phyloP scores from a whole-genome alignment of 2,113 vertebrate species.

The Lates calcarifer region DNA sequence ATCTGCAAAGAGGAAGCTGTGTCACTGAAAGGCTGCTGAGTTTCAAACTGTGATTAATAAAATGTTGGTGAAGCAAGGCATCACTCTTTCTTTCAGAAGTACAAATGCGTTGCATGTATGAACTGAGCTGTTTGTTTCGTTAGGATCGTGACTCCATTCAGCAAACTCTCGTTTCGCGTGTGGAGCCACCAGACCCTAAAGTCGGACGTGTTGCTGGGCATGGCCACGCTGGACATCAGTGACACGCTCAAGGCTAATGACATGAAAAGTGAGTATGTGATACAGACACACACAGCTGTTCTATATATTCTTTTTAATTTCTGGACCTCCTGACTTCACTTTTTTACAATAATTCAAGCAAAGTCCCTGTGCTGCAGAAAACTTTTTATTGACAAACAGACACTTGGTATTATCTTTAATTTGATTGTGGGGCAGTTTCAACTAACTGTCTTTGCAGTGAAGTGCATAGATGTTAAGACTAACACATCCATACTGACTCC shows the following conservation, averaged over 20 bases:
- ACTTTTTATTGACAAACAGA: no score
- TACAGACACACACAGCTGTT: background rate
- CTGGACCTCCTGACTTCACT: no score
- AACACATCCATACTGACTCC: no score
- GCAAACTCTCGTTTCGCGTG: constrained; percentile 94
- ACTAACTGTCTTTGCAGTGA: no score
- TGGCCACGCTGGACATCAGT: constrained; percentile 92
- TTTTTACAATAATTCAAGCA: no score
- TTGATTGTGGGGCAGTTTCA: no score
- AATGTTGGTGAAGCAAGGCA: background rate
- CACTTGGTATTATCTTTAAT: no score
- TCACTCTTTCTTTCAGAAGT: background rate
- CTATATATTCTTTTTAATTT: background rate
- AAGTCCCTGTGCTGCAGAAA: no score
- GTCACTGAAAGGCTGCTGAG: background rate
- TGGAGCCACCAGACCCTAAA: constrained; percentile 99
- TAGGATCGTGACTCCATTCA: constrained; percentile 97
- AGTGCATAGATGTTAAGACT: no score
- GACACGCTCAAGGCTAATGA: constrained; percentile 95
- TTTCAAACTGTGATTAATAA: background rate
- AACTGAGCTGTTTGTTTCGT: constrained; percentile 11
- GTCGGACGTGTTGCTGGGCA: constrained; percentile 93
- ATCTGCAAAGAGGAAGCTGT: background rate
- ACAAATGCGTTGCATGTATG: background rate
- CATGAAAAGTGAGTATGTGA: constrained; percentile 93